Evolutionary conservation across 1,140 invertebrate species (phyloP), one percentile per base, ranked within the genome.

Genomic region (Heliconius hewitsoni): DNA sequence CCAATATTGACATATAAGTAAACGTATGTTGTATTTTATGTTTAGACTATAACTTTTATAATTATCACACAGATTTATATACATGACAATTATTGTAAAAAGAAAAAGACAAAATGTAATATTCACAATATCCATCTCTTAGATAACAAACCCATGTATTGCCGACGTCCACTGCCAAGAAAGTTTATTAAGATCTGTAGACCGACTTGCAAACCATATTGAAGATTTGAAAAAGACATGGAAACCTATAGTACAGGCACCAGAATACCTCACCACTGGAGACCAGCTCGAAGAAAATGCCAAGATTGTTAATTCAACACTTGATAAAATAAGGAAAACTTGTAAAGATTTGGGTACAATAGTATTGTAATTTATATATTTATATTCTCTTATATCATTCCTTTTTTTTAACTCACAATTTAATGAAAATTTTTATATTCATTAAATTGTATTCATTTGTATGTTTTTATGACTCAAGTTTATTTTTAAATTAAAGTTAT

Each of bases 121-220:
- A 18, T 52, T 52, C 6, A 52, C 16, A 52, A 52, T 8, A 1
- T 52, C 18, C 55, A 19, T 57, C n/a, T 77, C 75, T 42, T 70
- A 87, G 86, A 77, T 87, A 76, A 84, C 83, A 39, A 80, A 81
- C 19, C 80, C 86, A 30, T 83, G 76, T 13, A 84, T 86, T 13
- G 70, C 60, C 18, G 71, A 86, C 34, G 74, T 42, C 1, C 34
- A 81, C 9, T 86, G 86, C 23, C 78, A 82, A 77, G 52, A 80
- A n/a, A 71, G 78, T 3, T 30, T 87, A 16, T 52, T 84, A 8
- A 79, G 78, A 27, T 82, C 86, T 6, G 75, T 79, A 2, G 84
- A 87, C 34, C 78, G 37, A 19, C 66, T 84, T 18, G 73, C 79
- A 9, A 55, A 60, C 3, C 37, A 74, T 30, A 42, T 80, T 19